Percentiles rank a stretch among this genome's conserved stretches.
Conservation (phyloP, 2,888 invertebrate species). For the Pseudolycoriella hygida region DNA sequence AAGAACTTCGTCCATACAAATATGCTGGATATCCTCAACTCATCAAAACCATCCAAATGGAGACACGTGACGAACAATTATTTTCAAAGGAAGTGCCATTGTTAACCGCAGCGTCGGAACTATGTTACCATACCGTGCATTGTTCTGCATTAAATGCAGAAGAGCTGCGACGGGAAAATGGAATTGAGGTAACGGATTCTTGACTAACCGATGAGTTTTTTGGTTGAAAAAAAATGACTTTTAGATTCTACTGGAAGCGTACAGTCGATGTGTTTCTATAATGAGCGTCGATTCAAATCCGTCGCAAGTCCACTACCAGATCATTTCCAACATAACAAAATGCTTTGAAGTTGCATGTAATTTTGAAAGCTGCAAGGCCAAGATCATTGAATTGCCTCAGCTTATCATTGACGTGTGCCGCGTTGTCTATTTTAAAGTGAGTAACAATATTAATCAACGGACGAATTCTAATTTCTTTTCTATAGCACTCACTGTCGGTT, state of each 20-base stretch:
- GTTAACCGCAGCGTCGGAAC: conserved; percentile 79
- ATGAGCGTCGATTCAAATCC: conserved; percentile 61
- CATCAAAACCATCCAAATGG: conserved; percentile 85
- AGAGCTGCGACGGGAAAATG: conserved; percentile 85
- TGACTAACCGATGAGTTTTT: not conserved
- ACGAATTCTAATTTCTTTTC: not conserved
- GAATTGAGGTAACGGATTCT: conserved; percentile 40
- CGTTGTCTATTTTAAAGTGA: conserved; percentile 69
- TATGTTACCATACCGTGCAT: conserved; percentile 90
- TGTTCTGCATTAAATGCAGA: conserved; percentile 97
- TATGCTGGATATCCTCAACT: conserved; percentile 98
- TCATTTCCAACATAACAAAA: conserved; percentile 77
- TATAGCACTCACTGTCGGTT: conserved; percentile 67
- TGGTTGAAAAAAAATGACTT: no score
- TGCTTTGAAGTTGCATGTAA: conserved; percentile 93
- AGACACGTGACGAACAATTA: conserved; percentile 81
- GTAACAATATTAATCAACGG: conserved; percentile 3
- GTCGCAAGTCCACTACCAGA: conserved; percentile 68
- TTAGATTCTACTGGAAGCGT: conserved; percentile 64
- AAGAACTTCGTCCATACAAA: conserved; percentile 85
- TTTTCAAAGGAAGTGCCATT: conserved; percentile 75
- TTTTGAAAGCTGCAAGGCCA: conserved; percentile 78
- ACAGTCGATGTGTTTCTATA: conserved; percentile 86
- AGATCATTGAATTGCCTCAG: conserved; percentile 72
- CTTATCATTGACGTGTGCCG: conserved; percentile 74